Conservation (phyloP, 2,888 invertebrate species). For the Tryphoninae sp. region DNA sequence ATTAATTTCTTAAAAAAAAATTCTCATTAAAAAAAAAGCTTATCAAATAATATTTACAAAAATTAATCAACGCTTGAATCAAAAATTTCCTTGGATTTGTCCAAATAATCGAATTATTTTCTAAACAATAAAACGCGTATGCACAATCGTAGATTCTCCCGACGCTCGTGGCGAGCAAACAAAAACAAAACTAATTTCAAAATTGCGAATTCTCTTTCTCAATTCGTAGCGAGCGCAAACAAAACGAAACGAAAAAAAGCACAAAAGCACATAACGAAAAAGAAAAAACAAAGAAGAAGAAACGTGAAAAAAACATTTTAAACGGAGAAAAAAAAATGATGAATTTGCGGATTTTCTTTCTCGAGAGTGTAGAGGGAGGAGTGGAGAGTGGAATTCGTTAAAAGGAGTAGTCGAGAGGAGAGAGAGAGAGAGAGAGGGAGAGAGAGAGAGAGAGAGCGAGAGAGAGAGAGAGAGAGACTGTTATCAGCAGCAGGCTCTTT, state of each 20-base stretch:
- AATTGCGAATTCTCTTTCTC: not conserved
- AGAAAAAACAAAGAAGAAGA: not conserved
- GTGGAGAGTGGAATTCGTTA: constrained; percentile 51
- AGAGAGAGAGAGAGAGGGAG: constrained; percentile 7
- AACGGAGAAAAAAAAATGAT: constrained; percentile 35
- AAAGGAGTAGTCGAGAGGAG: constrained; percentile 55
- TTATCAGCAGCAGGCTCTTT: constrained; percentile 53
- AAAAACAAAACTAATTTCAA: not conserved
- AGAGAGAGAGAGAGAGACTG: constrained; percentile 40
- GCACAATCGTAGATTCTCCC: no score
- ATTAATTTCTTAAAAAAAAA: no score
- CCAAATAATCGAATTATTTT: no score
- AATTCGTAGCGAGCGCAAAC: not conserved
- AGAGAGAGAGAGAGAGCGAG: not conserved
- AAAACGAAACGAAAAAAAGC: not conserved
- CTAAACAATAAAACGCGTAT: no score
- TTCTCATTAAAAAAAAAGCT: no score
- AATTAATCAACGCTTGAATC: no score
- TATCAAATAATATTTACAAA: no score
- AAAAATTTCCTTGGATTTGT: no score
- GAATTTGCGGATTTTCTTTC: constrained; percentile 51
- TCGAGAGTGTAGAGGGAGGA: constrained; percentile 4
- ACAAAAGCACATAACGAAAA: not conserved
- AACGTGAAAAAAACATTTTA: not conserved
- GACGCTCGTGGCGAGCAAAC: no score